A percentile compares a stretch with the other conserved stretches of the same genome.
Conservation (phyloP, 1,140 invertebrate genomes). For the Drosophila obscura region DNA sequence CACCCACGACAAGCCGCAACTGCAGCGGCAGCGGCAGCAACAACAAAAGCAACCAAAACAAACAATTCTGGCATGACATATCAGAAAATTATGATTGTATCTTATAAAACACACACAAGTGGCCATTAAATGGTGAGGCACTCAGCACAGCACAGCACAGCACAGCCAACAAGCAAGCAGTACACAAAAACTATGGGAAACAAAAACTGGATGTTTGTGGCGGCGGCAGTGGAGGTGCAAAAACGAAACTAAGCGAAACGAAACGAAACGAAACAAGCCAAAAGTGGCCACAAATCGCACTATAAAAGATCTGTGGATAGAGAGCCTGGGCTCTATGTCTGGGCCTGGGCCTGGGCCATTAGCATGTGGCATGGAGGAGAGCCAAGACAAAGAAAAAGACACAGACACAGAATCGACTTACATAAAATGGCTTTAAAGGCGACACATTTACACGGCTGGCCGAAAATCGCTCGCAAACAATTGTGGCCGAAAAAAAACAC, state of each 20-base stretch:
- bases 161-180: constrained; percentile 12
- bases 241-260: constrained; percentile 25
- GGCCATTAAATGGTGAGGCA: constrained; percentile 47
- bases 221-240: not conserved
- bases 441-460: constrained; percentile 74
- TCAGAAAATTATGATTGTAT: constrained; percentile 78
- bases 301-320: constrained; percentile 58
- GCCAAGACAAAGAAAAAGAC: constrained; percentile 22
- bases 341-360: constrained; percentile 54
- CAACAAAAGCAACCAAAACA: constrained; percentile 22
- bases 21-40: constrained; percentile 13
- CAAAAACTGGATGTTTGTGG: constrained; percentile 29
- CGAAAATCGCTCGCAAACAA: constrained; percentile 70
- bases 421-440: constrained; percentile 81
- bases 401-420: constrained; percentile 72
- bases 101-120: constrained; percentile 72
- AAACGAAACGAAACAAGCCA: constrained; percentile 9
- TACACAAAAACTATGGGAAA: constrained; percentile 58
- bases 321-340: constrained; percentile 19
- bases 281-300: constrained; percentile 27
- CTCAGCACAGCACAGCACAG: not conserved
- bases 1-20: constrained; percentile 52
- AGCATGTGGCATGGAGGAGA: constrained; percentile 33
- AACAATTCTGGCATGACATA: constrained; percentile 65
- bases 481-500: constrained; percentile 56